A percentile compares a stretch with the other conserved stretches of the same genome.
Evolutionary conservation across 2,113 vertebrate species (phyloP).

Genomic region (Orientallactaga bullata): DNA sequence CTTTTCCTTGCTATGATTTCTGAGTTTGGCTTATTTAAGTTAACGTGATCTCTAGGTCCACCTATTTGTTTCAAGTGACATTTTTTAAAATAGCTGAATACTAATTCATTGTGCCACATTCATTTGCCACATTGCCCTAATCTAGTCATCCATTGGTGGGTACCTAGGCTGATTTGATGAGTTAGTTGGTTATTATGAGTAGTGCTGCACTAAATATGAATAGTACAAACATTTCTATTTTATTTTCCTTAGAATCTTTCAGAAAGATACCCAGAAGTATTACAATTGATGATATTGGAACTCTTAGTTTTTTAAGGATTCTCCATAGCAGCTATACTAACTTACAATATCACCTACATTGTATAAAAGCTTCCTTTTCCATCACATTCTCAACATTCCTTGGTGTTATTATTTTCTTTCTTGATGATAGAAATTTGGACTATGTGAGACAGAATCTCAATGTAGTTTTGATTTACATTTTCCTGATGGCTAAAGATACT

Average conservation of each 20-base stretch:
- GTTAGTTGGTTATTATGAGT: background rate
- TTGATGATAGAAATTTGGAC: background rate
- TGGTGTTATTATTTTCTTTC: background rate
- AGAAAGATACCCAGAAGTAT: background rate
- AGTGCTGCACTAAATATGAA: background rate
- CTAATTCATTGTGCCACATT: background rate
- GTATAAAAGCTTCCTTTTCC: background rate
- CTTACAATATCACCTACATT: background rate
- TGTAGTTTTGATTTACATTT: background rate
- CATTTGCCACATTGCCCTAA: background rate
- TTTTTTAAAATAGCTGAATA: background rate
- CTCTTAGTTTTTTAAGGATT: background rate
- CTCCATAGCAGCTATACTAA: background rate
- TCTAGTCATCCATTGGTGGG: background rate
- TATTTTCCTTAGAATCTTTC: background rate
- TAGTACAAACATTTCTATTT: background rate
- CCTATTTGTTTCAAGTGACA: background rate
- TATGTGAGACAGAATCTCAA: background rate
- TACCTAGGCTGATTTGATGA: background rate
- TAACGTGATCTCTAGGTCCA: background rate
- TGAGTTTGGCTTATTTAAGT: background rate
- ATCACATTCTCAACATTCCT: background rate
- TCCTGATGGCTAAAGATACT: background rate
- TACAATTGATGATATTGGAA: background rate
- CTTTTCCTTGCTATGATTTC: background rate